A percentile compares a stretch with the other conserved stretches of the same genome.
Evolutionary conservation across 2,797 vertebrate species (phyloP).

Genomic region (Odontamblyopus rebecca): DNA sequence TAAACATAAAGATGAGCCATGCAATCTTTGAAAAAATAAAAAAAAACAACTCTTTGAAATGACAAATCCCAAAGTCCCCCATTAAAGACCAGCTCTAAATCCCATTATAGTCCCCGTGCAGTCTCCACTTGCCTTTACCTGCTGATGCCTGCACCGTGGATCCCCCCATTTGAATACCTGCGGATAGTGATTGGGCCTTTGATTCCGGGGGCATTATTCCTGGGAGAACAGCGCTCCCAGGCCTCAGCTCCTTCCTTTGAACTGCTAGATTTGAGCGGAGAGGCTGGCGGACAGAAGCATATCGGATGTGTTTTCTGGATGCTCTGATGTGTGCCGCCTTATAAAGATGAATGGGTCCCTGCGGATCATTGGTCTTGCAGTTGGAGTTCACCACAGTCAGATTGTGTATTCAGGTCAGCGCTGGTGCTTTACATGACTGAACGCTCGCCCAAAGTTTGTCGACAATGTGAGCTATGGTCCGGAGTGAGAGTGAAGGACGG

Average conservation of each 20-base stretch:
- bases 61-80: not conserved
- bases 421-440: not conserved
- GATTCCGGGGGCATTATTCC: constrained; percentile 41
- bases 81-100: not conserved
- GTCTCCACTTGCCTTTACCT: constrained; percentile 10
- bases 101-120: not conserved
- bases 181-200: constrained; percentile 52
- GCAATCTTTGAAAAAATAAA: not conserved
- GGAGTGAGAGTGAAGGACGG: not conserved
- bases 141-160: constrained; percentile 34
- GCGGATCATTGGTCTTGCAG: constrained; percentile 34
- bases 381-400: not conserved
- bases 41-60: not conserved
- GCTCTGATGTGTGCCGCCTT: constrained; percentile 57
- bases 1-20: not conserved
- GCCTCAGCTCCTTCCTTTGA: constrained; percentile 60
- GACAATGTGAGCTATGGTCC: not conserved
- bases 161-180: constrained; percentile 56
- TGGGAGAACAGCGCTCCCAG: constrained; percentile 29
- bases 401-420: constrained; percentile 42
- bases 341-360: constrained; percentile 58
- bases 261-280: constrained; percentile 46
- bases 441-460: not conserved
- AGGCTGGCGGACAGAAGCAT: constrained; percentile 40
- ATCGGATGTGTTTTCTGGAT: constrained; percentile 31